Conservation (phyloP, 2,113 vertebrate genomes). For the Neoarius graeffei region DNA sequence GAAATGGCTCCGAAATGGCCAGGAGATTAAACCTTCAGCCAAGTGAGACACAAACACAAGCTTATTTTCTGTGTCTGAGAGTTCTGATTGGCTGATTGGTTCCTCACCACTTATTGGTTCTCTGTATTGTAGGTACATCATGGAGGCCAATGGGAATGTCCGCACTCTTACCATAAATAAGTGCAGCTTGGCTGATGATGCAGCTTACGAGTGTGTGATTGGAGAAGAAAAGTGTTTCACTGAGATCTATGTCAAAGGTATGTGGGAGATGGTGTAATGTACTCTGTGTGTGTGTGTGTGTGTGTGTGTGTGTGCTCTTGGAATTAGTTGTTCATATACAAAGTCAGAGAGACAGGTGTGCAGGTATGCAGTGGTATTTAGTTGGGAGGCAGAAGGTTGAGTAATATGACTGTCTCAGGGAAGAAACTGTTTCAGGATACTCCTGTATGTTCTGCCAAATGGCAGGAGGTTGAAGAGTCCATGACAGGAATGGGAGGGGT, state of each 20-base stretch:
- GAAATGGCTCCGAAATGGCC: constrained; percentile 90
- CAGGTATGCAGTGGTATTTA: too few species aligned
- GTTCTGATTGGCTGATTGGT: background rate
- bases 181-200: constrained; percentile 80
- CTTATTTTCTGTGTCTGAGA: background rate
- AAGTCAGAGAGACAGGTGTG: background rate
- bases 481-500: background rate
- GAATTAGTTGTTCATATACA: background rate
- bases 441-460: too few species aligned
- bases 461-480: background rate
- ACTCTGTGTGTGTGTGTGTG: background rate
- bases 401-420: too few species aligned
- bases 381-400: too few species aligned
- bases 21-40: constrained; percentile 83
- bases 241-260: constrained; percentile 88
- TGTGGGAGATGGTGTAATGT: background rate
- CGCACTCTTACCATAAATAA: constrained; percentile 85
- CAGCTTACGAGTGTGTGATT: constrained; percentile 82
- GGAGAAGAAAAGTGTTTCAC: constrained; percentile 83
- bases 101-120: background rate
- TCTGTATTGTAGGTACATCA: constrained; percentile 74
- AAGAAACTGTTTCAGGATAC: too few species aligned
- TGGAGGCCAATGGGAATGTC: constrained; percentile 80
- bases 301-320: background rate
- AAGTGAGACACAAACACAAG: constrained; percentile 70